Evolutionary conservation across 2,113 vertebrate species (phyloP).

Genomic region (Aramus guarauna): DNA sequence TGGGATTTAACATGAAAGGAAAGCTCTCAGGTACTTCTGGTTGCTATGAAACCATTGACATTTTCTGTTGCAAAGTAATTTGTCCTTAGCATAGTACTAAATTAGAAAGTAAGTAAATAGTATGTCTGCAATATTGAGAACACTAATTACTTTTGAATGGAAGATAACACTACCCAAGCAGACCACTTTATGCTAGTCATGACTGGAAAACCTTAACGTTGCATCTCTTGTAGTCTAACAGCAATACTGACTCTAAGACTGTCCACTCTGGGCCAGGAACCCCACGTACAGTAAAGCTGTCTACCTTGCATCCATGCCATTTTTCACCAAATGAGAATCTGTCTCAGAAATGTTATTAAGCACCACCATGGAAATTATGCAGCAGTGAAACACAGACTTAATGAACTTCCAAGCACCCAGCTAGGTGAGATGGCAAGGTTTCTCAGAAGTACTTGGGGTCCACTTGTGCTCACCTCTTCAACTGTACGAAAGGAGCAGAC

Average conservation of each 20-base stretch:
- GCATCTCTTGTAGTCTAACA: not conserved
- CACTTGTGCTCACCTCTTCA: not conserved
- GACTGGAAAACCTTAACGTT: not conserved
- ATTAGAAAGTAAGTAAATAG: slow-evolving; percentile 34
- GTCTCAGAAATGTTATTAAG: not conserved
- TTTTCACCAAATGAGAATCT: not conserved
- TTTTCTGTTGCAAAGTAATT: slow-evolving; percentile 40
- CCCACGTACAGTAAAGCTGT: not conserved
- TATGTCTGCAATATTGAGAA: not conserved
- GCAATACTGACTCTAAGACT: not conserved
- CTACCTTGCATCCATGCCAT: not conserved
- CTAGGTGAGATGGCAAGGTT: not conserved
- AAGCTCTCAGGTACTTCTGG: slow-evolving; percentile 29
- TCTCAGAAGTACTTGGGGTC: not conserved
- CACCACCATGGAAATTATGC: not conserved
- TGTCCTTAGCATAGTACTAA: slow-evolving; percentile 5
- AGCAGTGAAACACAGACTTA: not conserved
- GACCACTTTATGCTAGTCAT: not conserved
- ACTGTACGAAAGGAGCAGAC: not conserved
- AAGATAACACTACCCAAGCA: not conserved
- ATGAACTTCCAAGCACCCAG: not conserved
- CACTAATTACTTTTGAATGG: slow-evolving; percentile 5
- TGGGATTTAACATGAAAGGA: slow-evolving; percentile 20
- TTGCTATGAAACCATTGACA: slow-evolving; percentile 58
- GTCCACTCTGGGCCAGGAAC: not conserved